Percentiles rank a stretch among this genome's conserved stretches.
These are phyloP conservation scores for Pseudomyrmex flavicornis DNA, from an alignment of 1,140 invertebrate species.

Conservation along the genomic window DNA sequence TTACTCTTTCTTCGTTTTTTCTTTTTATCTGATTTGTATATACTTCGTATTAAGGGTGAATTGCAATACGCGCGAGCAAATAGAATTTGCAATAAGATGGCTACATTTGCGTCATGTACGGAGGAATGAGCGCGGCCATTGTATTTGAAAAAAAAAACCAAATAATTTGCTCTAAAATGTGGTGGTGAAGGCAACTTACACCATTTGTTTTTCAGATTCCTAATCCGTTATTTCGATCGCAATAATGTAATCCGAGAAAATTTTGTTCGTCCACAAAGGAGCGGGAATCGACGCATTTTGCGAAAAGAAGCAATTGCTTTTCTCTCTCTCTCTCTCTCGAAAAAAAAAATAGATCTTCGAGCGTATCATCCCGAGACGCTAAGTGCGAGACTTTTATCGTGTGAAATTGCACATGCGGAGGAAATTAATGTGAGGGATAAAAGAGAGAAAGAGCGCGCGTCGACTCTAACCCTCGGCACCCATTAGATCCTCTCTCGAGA, in stretches of 20 bases:
- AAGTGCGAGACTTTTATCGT: conserved; percentile 70
- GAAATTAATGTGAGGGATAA: conserved; percentile 63
- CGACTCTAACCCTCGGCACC: conserved; percentile 53
- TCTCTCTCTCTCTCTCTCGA: too few relatives aligned
- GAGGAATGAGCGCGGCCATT: too few relatives aligned
- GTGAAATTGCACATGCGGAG: conserved; percentile 69
- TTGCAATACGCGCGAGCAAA: not conserved
- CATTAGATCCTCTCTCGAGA: conserved; percentile 62
- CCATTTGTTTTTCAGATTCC: not conserved
- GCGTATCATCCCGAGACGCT: conserved; percentile 33
- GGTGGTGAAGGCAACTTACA: too few relatives aligned
- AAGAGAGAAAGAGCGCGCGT: conserved; percentile 3
- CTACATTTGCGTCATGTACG: not conserved
- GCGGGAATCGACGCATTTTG: conserved; percentile 11
- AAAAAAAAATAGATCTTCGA: not conserved
- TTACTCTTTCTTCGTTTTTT: too few relatives aligned
- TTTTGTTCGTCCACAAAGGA: not conserved
- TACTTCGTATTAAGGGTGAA: not conserved
- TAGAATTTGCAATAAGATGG: not conserved
- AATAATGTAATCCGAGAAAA: not conserved
- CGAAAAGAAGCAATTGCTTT: conserved; percentile 10
- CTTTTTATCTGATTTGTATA: not conserved
- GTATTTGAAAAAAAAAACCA: too few relatives aligned
- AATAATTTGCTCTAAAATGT: too few relatives aligned
- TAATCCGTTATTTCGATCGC: not conserved